Conservation (phyloP, 2,113 vertebrate genomes). For the Leucopsar rothschildi region DNA sequence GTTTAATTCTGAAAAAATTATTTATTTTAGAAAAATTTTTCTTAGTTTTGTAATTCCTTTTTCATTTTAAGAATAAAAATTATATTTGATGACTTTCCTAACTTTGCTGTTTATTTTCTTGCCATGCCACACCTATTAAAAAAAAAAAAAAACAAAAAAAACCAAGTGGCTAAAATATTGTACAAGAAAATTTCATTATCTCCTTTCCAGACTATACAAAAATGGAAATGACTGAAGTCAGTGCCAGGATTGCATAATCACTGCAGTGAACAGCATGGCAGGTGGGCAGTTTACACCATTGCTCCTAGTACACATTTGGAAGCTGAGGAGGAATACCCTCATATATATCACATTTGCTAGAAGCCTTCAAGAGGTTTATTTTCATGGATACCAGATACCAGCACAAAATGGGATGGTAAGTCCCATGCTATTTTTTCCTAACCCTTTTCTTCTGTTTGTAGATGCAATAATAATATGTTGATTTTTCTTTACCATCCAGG, state of each 20-base stretch:
- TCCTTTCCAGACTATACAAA: background rate
- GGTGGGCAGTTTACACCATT: background rate
- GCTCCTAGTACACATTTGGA: background rate
- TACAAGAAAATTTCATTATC: background rate
- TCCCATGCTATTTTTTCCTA: background rate
- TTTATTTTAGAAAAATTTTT: background rate
- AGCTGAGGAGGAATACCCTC: background rate
- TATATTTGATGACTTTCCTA: background rate
- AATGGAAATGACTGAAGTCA: background rate
- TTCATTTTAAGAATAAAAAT: background rate
- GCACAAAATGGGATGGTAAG: background rate
- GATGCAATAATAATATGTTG: background rate
- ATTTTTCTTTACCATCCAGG: background rate
- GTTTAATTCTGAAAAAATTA: background rate
- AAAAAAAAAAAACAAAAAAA: background rate
- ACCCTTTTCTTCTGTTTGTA: background rate
- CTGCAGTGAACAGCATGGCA: background rate
- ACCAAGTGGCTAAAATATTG: background rate
- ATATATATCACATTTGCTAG: background rate
- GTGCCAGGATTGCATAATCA: background rate
- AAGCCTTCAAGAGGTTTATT: background rate
- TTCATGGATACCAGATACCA: background rate
- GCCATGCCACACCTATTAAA: fast-evolving
- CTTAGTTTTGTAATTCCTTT: background rate
- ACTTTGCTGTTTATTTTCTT: background rate